Evolutionary conservation across 2,797 vertebrate species (phyloP).

Genomic region (Synanceia verrucosa): DNA sequence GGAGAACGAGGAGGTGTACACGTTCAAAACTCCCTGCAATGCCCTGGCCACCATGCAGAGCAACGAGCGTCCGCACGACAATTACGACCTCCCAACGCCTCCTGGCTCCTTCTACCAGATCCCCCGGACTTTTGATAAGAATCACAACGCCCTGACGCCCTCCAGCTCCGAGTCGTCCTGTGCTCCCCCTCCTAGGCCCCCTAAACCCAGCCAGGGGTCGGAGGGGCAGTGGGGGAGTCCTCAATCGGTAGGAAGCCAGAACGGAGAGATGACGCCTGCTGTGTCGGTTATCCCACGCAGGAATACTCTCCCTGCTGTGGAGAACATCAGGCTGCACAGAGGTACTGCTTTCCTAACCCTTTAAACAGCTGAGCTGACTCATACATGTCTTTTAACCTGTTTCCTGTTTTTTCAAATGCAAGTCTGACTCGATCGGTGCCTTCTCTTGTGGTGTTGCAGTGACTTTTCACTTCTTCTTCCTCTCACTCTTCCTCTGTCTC

Average conservation of each 20-base stretch:
- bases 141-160: conserved; percentile 92
- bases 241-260: conserved; percentile 82
- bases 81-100: conserved; percentile 88
- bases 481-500: conserved; percentile 38
- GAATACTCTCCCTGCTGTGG: conserved; percentile 94
- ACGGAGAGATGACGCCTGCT: conserved; percentile 78
- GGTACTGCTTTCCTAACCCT: conserved; percentile 75
- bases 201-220: conserved; percentile 89
- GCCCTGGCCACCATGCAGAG: conserved; percentile 86
- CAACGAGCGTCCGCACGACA: conserved; percentile 85
- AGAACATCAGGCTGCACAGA: conserved; percentile 95
- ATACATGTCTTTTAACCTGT: conserved; percentile 24
- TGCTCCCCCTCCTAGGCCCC: conserved; percentile 89
- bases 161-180: conserved; percentile 82
- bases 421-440: conserved; percentile 19
- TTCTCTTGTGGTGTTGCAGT: conserved; percentile 14
- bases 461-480: conserved; percentile 28
- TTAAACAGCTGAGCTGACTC: background rate
- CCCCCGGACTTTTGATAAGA: conserved; percentile 95
- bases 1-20: conserved; percentile 90
- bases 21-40: conserved; percentile 94
- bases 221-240: conserved; percentile 92
- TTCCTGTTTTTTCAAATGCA: conserved; percentile 52
- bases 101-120: conserved; percentile 94
- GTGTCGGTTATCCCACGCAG: conserved; percentile 92